Base-by-base conservation (phyloP, 2,797 vertebrate genomes). In the Coracias cyanogaster region DNA sequence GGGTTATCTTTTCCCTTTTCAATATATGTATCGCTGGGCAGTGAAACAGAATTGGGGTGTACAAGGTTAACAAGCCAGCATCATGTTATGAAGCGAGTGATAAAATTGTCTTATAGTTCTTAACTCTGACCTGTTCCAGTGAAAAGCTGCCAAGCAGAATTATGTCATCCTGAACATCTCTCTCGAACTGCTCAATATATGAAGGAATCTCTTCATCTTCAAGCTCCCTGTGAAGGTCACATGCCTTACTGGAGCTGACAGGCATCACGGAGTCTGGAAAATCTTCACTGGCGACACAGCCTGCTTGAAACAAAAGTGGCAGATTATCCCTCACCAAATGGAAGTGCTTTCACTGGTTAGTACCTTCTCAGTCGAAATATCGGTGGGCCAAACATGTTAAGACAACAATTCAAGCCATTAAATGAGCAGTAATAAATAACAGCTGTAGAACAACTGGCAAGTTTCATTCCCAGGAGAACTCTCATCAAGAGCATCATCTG, bases 101-200 rank as follows among this genome's bases (percentile, higher is more conserved):
- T 98, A 96, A 98, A 98, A 98, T 98, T 98, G 98, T 97, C 98
- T 94, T 88, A 95, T 37, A 91, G 97, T 98, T 98, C 98, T 98
- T 98, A 97, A 97, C 91, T 95, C 98, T 99, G 98, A 99, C 99
- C 99, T 99, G 99, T 98, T 99, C 98, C 97, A 98, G 96, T 96
- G 98, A 98, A 98, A 98, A 97, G 97, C 98, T 99, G 98, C 98
- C 98, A 98, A 99, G 98, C 97, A 98, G 98, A 98, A 99, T 98
- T 98, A 98, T 98, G 96, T 99, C 98, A 99, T 98, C 97, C 96
- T 97, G 98, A 98, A 98, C 98, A 52, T 97, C 97, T 96, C 98
- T 98, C 97, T 98, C 98, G 93, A 98, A 99, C 97, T 98, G 98
- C 96, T 99, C 96, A 5, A 98, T 96, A 96, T 99, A 98, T 90